Conservation (phyloP, 2,113 vertebrate species). For the Tylochromis polylepis region DNA sequence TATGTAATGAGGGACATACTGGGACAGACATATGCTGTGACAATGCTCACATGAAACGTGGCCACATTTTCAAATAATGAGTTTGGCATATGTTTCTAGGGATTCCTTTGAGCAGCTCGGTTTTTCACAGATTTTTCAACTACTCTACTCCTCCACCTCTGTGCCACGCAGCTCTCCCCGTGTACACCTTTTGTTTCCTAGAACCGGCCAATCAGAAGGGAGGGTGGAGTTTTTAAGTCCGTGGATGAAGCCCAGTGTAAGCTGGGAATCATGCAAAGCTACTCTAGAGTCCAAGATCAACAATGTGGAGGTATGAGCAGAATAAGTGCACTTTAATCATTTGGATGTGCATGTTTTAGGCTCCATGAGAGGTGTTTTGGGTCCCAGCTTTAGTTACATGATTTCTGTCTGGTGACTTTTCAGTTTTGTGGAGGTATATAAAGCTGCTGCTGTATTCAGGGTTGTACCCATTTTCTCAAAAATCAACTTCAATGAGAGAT, state of each 20-base stretch:
- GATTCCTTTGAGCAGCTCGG: too few species aligned
- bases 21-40: background rate
- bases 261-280: background rate
- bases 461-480: background rate
- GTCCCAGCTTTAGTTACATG: background rate
- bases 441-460: background rate
- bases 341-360: background rate
- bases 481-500: background rate
- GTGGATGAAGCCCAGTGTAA: background rate
- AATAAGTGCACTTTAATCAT: background rate
- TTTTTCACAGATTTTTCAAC: background rate
- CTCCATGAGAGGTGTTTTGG: background rate
- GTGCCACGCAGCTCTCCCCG: background rate
- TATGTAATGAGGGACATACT: background rate
- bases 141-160: background rate
- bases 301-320: background rate
- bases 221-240: background rate
- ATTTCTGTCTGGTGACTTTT: background rate
- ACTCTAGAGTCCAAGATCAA: background rate
- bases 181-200: background rate
- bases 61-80: too few species aligned
- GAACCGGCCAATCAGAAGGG: background rate
- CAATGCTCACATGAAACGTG: background rate
- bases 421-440: background rate
- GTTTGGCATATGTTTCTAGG: too few species aligned